Evolutionary conservation across 1,140 invertebrate genomes (phyloP).

Genomic region (Philopotamus ludificatus): DNA sequence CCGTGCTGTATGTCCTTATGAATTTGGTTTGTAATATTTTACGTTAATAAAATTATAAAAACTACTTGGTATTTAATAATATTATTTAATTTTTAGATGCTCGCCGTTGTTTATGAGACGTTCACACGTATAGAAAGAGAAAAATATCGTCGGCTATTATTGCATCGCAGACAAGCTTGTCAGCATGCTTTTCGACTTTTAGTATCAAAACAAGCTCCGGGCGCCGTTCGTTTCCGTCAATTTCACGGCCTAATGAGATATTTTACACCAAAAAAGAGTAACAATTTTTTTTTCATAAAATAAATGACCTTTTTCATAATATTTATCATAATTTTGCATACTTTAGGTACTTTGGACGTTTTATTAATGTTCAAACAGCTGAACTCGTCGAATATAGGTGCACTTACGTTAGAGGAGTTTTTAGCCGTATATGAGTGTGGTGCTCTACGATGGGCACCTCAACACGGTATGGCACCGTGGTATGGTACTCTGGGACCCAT

Average conservation of each 20-base stretch:
- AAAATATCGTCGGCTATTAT: slow-evolving; percentile 80
- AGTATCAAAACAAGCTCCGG: slow-evolving; percentile 70
- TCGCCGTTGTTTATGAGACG: slow-evolving; percentile 89
- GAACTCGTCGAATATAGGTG: slow-evolving; percentile 66
- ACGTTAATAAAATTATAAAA: background rate
- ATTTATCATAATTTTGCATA: background rate
- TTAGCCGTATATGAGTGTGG: slow-evolving; percentile 73
- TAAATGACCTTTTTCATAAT: background rate
- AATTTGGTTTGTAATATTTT: slow-evolving; percentile 68
- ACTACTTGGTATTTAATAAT: background rate
- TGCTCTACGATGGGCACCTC: slow-evolving; percentile 72
- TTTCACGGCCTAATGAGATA: slow-evolving; percentile 81
- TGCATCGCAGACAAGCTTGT: slow-evolving; percentile 82
- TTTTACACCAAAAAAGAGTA: slow-evolving; percentile 73
- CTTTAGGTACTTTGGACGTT: slow-evolving; percentile 69
- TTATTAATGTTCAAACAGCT: slow-evolving; percentile 81
- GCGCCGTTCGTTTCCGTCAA: slow-evolving; percentile 70
- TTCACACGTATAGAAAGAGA: slow-evolving; percentile 86
- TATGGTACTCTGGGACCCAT: slow-evolving; percentile 63
- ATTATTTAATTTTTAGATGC: slow-evolving; percentile 61
- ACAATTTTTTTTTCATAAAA: slow-evolving; percentile 27
- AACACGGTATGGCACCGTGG: slow-evolving; percentile 69
- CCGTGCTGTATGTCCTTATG: slow-evolving; percentile 86
- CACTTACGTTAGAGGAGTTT: slow-evolving; percentile 73
- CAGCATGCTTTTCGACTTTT: slow-evolving; percentile 78